Evolutionary conservation across 2,113 vertebrate species (phyloP).

Genomic region (Cygnus buccinator): DNA sequence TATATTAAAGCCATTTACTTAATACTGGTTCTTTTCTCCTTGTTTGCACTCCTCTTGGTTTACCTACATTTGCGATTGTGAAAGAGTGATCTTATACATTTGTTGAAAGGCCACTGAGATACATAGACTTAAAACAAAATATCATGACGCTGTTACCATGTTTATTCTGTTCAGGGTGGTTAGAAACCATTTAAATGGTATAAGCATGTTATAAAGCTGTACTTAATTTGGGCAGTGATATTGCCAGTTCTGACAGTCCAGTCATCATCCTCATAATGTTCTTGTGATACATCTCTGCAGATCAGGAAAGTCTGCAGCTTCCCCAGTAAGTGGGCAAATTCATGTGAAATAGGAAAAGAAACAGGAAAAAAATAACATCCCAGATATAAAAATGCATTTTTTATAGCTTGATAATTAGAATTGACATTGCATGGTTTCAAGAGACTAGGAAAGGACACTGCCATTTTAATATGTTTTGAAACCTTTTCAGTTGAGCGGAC

Average conservation of each 20-base stretch:
- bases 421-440: conserved; percentile 43
- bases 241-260: neutral
- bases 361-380: neutral
- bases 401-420: conserved; percentile 59
- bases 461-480: conserved; percentile 66
- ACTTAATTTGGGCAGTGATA: neutral
- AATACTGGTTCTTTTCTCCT: neutral
- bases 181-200: neutral
- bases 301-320: conserved; percentile 2
- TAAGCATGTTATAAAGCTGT: neutral
- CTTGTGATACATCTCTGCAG: neutral
- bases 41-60: neutral
- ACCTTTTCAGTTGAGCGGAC: conserved; percentile 61
- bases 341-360: conserved; percentile 45
- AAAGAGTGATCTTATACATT: neutral
- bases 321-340: conserved; percentile 6
- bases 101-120: neutral
- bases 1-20: neutral
- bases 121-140: neutral
- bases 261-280: neutral
- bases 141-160: neutral
- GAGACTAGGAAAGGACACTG: conserved; percentile 40
- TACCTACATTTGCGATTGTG: neutral
- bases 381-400: conserved; percentile 54
- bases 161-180: neutral